phyloP scores from a whole-genome alignment of 2,797 vertebrate species.

The Acanthis flammea region DNA sequence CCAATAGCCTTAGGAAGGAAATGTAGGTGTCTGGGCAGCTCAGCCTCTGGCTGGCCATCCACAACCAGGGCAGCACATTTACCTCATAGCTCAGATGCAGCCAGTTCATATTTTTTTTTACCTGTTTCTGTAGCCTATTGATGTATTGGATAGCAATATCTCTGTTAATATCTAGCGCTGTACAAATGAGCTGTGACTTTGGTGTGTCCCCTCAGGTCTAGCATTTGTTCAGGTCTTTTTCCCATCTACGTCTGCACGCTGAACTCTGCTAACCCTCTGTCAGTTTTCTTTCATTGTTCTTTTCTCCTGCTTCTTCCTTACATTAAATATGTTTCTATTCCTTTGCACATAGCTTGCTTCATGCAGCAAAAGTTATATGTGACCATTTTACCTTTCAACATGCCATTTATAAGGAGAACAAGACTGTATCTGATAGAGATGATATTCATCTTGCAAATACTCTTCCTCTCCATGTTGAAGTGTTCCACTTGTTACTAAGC shows the following conservation, averaged over 20 bases:
- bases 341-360: neutral
- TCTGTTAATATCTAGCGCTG: neutral
- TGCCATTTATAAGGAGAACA: neutral
- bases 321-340: neutral
- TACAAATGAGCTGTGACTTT: neutral
- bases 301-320: neutral
- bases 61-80: neutral
- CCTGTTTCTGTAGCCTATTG: neutral
- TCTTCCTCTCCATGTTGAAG: neutral
- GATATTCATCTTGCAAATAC: neutral
- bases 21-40: neutral
- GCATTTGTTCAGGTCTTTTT: neutral
- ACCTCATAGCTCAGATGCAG: neutral
- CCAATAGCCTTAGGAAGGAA: neutral
- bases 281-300: neutral
- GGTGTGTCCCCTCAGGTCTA: neutral
- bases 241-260: fast-evolving
- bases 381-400: neutral
- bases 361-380: neutral
- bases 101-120: neutral
- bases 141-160: neutral
- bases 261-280: neutral
- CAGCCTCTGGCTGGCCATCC: neutral
- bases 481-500: neutral
- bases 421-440: neutral